phyloP scores from a whole-genome alignment of 1,140 invertebrate genomes.

The Agrypnia vestita region DNA sequence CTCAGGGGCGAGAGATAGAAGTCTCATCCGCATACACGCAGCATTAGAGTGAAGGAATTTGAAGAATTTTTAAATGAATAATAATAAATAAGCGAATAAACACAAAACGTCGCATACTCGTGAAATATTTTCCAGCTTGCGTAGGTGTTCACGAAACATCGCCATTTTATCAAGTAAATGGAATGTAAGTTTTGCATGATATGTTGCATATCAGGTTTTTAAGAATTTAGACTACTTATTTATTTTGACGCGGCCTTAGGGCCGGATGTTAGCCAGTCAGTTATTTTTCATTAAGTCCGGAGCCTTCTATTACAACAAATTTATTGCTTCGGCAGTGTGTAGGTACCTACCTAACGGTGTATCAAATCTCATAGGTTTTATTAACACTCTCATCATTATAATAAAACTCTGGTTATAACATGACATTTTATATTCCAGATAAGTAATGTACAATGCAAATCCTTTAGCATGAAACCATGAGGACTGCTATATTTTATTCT shows the following conservation, averaged over 20 bases:
- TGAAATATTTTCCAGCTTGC: not conserved
- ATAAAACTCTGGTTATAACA: too few relatives aligned
- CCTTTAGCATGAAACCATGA: too few relatives aligned
- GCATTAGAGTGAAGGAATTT: too few relatives aligned
- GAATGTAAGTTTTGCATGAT: conserved; percentile 11
- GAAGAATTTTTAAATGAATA: too few relatives aligned
- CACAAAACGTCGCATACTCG: not conserved
- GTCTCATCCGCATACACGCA: too few relatives aligned
- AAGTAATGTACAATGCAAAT: too few relatives aligned
- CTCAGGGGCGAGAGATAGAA: too few relatives aligned
- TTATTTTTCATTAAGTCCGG: conserved; percentile 5
- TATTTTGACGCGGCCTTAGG: conserved; percentile 2
- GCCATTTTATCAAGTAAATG: not conserved
- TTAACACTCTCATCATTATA: too few relatives aligned
- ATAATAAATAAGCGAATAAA: too few relatives aligned
- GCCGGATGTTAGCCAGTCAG: conserved; percentile 2
- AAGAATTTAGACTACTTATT: conserved; percentile 29
- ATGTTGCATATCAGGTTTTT: conserved; percentile 34
- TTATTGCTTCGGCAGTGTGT: not conserved
- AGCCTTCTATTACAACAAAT: not conserved
- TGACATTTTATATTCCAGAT: too few relatives aligned
- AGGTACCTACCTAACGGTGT: not conserved
- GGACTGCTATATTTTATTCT: too few relatives aligned
- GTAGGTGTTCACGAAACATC: not conserved
- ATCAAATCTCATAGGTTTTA: too few relatives aligned